Base-by-base conservation (phyloP, 2,113 vertebrate genomes). In the Petrocephalus zakoni region DNA sequence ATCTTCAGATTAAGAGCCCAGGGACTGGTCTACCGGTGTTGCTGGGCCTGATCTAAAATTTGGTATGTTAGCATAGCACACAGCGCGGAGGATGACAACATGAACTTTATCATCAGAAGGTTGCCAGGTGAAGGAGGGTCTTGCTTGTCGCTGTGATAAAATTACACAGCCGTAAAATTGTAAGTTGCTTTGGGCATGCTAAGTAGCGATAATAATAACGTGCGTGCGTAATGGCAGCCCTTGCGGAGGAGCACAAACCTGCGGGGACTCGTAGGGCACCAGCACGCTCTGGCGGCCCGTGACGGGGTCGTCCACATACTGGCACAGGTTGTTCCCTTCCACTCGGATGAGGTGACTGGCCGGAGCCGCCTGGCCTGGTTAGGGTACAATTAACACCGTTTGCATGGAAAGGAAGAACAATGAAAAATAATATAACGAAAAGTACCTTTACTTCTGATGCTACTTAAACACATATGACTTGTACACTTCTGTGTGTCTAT, bases 291-390 rank as follows among this genome's bases (percentile, higher is more conserved):
- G 98, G 88, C 98, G 92, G 53, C 98, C 98, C 0, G 98, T 99
- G 92, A 97, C 97, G 0, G 97, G 95, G 91, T 99, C 98, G 0
- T 99, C 98, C 92, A 99, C 96, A 0, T 99, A 99, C 94, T 99
- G 98, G 0, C 94, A 94, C 58, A 99, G 95, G 91, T 97, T 99
- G 93, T 97, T 99, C 25, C 98, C 98, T 90, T 99, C 98, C 91
- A 99, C 97, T 0, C 98, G 95, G 92, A 99, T 99, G 85, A 99
- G 95, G 93, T 99, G 98, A 92, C 97, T 99, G 89, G 98, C 97
- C 0, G 98, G 98, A 19, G 98, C 98, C 0, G 96, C 91, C 94
- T 99, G 97, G 89, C 98, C 98, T 99, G 93, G 8, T 42, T 42
- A 84, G 81, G 10, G 90, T 90, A 52, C 22, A 6, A 25, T 19